Evolutionary conservation across 1,140 invertebrate genomes (phyloP), one percentile per base, ranked within the genome.

Genomic region (Psix sp.): DNA sequence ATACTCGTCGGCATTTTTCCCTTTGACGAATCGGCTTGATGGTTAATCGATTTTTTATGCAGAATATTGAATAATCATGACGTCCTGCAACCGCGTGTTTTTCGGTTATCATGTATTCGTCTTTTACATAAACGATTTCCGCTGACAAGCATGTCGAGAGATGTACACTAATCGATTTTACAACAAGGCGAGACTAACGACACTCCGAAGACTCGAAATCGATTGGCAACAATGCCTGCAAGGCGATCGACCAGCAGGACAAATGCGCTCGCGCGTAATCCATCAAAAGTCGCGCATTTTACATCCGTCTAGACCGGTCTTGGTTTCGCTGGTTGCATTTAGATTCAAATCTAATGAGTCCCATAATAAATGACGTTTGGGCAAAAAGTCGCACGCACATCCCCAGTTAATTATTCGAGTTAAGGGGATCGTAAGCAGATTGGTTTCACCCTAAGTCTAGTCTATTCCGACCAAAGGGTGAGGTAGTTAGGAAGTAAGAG

Each of bases 351-450:
- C 52, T 73, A 57, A 73, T 59, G 45, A 63, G 68, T 82, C 77
- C 77, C 66, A 77, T 84, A 84, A 84, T 82, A 83, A 84, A 85
- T 83, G 81, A 83, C 77, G 80, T 67, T 33, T 46, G 60, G 52
- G 70, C 77, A 81, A 81, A 84, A 83, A 84, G 77, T 80, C 80
- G 77, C 59, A 75, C 77, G 79, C 71, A 68, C 51, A 72, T 68
- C 66, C 67, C 52, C 57, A 80, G 83, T 86, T 87, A 87, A 87
- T 87, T 87, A 87, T 86, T 87, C 85, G 82, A 80, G 74, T 79
- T 82, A 84, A 85, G 84, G 81, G 85, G 84, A 80, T 82, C 78
- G 80, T 86, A 87, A 86, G 84, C 84, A 86, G 84, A 84, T 86
- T 86, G 84, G 81, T 83, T 80, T 81, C 81, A 81, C 82, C 83